Evolutionary conservation across 2,888 invertebrate genomes (phyloP).

Genomic region (Galerucella calmariensis): DNA sequence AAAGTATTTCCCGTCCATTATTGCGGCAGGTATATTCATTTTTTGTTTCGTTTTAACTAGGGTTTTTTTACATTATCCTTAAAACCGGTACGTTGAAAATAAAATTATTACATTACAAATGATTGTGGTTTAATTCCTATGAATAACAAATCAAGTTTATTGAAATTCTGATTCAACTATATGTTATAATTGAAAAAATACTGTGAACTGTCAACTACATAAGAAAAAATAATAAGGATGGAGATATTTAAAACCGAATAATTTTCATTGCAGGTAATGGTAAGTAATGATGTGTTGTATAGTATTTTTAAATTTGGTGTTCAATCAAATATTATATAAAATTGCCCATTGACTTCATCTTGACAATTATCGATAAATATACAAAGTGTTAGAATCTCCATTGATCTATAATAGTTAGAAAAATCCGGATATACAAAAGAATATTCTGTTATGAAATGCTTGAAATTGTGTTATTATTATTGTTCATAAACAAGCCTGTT

Average conservation of each 20-base stretch:
- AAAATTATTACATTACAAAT: too few species aligned
- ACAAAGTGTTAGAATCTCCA: background rate
- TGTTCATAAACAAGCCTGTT: too few species aligned
- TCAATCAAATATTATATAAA: background rate
- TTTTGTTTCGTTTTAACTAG: too few species aligned
- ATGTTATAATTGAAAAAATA: too few species aligned
- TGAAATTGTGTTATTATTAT: too few species aligned
- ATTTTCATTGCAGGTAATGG: background rate
- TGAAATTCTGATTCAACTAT: too few species aligned
- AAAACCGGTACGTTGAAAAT: too few species aligned
- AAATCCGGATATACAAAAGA: background rate
- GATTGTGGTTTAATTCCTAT: too few species aligned
- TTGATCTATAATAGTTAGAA: background rate
- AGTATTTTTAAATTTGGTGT: background rate
- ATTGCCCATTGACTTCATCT: background rate
- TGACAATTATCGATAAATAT: background rate
- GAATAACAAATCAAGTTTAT: too few species aligned
- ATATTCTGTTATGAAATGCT: background rate
- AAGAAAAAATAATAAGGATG: background rate
- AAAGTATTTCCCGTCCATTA: too few species aligned
- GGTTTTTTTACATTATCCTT: too few species aligned
- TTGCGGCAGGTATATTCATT: too few species aligned
- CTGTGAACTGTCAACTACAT: background rate
- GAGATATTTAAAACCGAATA: background rate
- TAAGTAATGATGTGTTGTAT: background rate